Percentiles rank a stretch among this genome's conserved stretches.
Evolutionary conservation across 23 tunicate genomes (phyloP).

Genomic region (Trididemnum miniatum): DNA sequence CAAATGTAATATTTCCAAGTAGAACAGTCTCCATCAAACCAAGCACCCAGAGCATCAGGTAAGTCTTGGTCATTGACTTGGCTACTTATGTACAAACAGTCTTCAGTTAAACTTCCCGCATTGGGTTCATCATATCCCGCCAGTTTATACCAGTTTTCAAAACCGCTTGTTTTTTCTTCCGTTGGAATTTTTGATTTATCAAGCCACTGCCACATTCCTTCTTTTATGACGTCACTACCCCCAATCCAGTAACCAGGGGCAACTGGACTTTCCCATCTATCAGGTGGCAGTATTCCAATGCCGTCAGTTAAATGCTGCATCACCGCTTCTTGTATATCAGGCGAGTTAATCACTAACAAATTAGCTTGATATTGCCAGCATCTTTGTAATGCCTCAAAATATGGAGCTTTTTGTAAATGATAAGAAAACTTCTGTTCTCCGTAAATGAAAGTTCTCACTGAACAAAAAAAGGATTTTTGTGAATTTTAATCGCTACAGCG

Average conservation of each 20-base stretch:
- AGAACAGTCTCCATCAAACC: constrained; percentile 45
- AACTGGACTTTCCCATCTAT: constrained; percentile 23
- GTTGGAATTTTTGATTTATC: constrained; percentile 20
- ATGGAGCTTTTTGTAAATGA: constrained; percentile 13
- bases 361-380: neutral
- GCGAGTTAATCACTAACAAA: constrained; percentile 30
- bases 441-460: constrained; percentile 31
- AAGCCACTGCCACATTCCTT: constrained; percentile 50
- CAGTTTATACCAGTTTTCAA: constrained; percentile 35
- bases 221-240: constrained; percentile 29
- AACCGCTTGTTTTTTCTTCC: neutral
- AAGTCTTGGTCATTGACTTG: neutral
- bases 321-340: constrained; percentile 19
- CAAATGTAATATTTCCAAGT: constrained; percentile 41
- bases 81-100: constrained; percentile 48
- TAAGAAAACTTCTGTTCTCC: constrained; percentile 6
- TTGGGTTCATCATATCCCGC: constrained; percentile 28
- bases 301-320: constrained; percentile 2
- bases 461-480: neutral
- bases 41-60: constrained; percentile 12
- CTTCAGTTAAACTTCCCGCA: neutral
- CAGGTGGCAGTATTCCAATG: constrained; percentile 34
- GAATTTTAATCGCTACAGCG: too few species aligned
- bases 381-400: constrained; percentile 9
- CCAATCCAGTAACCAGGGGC: constrained; percentile 70